phyloP scores from a whole-genome alignment of 2,888 invertebrate species.

The Cheilosia soror region DNA sequence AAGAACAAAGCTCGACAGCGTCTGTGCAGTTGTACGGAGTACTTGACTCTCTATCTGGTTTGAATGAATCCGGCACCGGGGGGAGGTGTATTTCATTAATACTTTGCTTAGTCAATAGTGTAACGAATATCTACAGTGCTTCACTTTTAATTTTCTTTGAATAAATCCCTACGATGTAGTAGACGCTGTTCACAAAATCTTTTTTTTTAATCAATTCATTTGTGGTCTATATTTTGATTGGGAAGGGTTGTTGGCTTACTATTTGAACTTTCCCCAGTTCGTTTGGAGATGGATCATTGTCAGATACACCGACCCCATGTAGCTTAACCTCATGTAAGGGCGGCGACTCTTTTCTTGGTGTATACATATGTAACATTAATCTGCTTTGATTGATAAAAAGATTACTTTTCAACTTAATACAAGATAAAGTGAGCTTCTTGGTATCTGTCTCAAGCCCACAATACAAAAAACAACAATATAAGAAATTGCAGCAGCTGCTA shows the following conservation, averaged over 20 bases:
- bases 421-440: background rate
- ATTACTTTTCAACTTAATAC: background rate
- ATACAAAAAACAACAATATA: background rate
- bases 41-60: background rate
- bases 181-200: background rate
- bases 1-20: constrained; percentile 10
- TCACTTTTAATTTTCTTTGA: constrained; percentile 18
- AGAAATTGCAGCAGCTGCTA: constrained; percentile 1
- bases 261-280: background rate
- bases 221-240: constrained; percentile 1
- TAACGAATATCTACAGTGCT: constrained; percentile 21
- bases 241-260: background rate
- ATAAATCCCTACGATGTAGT: constrained; percentile 6
- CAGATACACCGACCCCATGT: no score
- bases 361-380: no score
- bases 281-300: background rate
- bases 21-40: background rate
- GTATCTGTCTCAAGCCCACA: background rate
- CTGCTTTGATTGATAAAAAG: no score
- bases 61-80: background rate
- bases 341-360: no score
- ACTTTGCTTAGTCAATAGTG: constrained; percentile 28
- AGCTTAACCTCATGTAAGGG: no score
- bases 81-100: constrained; percentile 28
- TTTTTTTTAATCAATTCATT: constrained; percentile 17